Base-by-base conservation (phyloP, 2,888 invertebrate species). In the Epinotia brunnichana region DNA sequence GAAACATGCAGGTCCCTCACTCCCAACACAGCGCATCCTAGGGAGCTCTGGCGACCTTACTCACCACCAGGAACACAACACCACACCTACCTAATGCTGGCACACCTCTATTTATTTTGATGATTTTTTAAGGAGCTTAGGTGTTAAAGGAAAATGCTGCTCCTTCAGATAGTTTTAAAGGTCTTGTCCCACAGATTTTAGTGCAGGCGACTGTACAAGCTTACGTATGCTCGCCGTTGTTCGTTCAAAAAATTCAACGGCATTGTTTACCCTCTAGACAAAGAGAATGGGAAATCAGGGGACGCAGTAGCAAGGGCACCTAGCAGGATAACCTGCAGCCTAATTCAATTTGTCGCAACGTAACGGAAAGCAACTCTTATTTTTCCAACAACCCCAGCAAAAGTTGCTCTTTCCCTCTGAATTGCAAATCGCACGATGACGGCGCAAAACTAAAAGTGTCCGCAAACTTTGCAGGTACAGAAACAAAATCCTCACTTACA, bases 401-500 rank as follows among this genome's bases (percentile, higher is more conserved):
- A 90, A 90, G 87, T 90, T 88, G 91, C 90, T 91, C 90, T 91
- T 92, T 91, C 87, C 87, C 82, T 92, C 90, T 91, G 92, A 90
- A 93, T 92, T 93, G 92, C 92, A 92, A 93, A 93, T 92, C 81
- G 83, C 87, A 88, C 85, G 90, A 91, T 90, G 91, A 91, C 90
- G 88, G 83, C 90, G 89, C 90, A 86, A 87, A 92, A 93, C 93
- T 93, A 92, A 92, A 93, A 93, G 92, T 93, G 92, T 90, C 89
- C 84, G 86, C 91, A 91, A 92, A 93, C 92, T 93, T 92, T 91
- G 90, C 91, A 92, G 92, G 92, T 92, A 90, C 86, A 88, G 90
- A 91, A 92, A 93, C 92, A 92, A 93, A 93, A 93, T 92, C 92
- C 91, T 89, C 88, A 89, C 86, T 87, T 87, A 87, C 92, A 92